Evolutionary conservation across 2,113 vertebrate species (phyloP), one percentile per base, ranked within the genome.

Genomic region (Tyto alba): DNA sequence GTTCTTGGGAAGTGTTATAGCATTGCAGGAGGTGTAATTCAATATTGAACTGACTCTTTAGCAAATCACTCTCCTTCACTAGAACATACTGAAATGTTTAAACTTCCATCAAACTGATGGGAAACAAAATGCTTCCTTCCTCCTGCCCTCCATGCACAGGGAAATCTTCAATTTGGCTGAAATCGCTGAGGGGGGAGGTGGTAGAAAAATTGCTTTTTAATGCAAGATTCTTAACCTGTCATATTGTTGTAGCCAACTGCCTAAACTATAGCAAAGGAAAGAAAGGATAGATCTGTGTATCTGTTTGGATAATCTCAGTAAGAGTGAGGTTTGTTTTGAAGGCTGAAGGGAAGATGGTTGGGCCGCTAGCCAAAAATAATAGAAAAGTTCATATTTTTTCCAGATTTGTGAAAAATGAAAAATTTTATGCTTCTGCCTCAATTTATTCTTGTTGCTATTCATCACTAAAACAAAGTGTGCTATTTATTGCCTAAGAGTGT

Each of bases 381-480:
- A 91, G n/a, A 77, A 75, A 82, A 94, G 69, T 68, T 93, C 1
- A 1, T 63, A 67, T 94, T 95, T 93, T 93, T 94, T 95, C 75
- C n/a, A 77, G 78, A 88, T 95, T 75, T 78, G 56, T 84, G 75
- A 94, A 94, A 93, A 95, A 94, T 43, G 59, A 88, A 95, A 80
- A 77, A 47, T 52, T 88, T 95, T 64, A 75, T 94, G 56, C 36
- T 89, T 93, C 55, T 92, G n/a, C 68, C 43, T 92, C 43, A 71
- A 41, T 74, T 60, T 90, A 63, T 75, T 94, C 95, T 95, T 87
- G 66, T 85, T 95, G 69, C 89, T 90, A 78, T 94, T 96, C 68
- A 87, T 93, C 92, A 89, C 72, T 52, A 86, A 86, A 86, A 43
- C 19, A 63, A 88, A 94, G 92, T 56, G 43, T 84, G 76, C 80